Evolutionary conservation across 2,113 vertebrate species (phyloP), one percentile per base, ranked within the genome.

Genomic region (Sorex fumeus): DNA sequence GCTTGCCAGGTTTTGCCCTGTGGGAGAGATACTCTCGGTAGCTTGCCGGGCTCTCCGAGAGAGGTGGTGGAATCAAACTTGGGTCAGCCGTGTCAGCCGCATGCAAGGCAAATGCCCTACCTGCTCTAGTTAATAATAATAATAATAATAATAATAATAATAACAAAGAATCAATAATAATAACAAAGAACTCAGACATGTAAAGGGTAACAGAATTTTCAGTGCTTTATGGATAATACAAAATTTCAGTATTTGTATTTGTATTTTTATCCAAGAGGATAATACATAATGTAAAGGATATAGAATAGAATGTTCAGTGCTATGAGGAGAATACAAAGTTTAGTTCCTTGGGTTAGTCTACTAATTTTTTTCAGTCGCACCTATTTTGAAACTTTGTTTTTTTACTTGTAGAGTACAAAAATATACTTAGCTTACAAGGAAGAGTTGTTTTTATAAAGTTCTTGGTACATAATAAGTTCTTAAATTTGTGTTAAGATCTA

Each of bases 321-420:
- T 89, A 15, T 64, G n/a, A 84, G 27, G 8, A 9, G 76, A 50
- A 18, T 66, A 71, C 70, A 77, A 71, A 53, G 78, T 66, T 50
- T n/a, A 85, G 45, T 28, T 81, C 45, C 27, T 91, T 86, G 62
- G 70, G 2, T 95, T 89, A 72, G 85, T 57, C 50, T 66, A 30
- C 64, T 57, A 1, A 1, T 32, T 50, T 45, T 95, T 84, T 70
- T 45, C 19, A 67, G 3, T 78, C 18, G 87, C 92, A 21, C 2
- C 10, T 93, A 32, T 25, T 25, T 92, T 83, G 74, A 91, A 93
- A 91, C 13, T 91, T 53, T 88, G 9, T 43, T 88, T 94, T 71
- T 50, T 34, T 83, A 0, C 15, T 3, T 70, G 18, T 77, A 71
- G 90, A 79, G 28, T 27, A 64, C 23, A 18, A 1, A 84, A 57